phyloP scores from a whole-genome alignment of 2,888 invertebrate species.

The Andrena marginata region DNA sequence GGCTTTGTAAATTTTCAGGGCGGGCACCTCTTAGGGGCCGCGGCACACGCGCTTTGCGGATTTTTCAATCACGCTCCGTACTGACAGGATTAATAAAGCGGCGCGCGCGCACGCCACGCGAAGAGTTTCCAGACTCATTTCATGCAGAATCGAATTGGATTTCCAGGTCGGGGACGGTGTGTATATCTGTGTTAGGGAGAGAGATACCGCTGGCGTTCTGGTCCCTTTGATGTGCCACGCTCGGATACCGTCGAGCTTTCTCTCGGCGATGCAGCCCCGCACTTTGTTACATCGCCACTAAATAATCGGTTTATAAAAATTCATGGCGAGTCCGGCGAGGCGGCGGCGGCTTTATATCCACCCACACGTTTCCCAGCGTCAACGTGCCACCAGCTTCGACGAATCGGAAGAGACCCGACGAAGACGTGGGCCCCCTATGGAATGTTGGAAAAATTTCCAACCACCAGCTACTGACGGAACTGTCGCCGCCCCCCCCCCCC shows the following conservation, averaged over 20 bases:
- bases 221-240: conserved; percentile 82
- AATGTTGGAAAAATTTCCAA: no score
- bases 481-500: no score
- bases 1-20: conserved; percentile 67
- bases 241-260: conserved; percentile 55
- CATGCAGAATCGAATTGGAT: conserved; percentile 84
- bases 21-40: conserved; percentile 58
- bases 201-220: conserved; percentile 42
- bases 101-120: conserved; percentile 63
- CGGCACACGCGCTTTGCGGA: conserved; percentile 74
- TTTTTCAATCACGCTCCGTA: conserved; percentile 82
- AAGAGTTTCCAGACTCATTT: conserved; percentile 82
- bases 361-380: conserved; percentile 39
- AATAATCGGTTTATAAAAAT: conserved; percentile 84
- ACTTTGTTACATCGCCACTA: conserved; percentile 81
- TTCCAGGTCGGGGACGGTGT: conserved; percentile 76
- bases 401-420: conserved; percentile 13
- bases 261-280: conserved; percentile 53
- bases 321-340: conserved; percentile 76
- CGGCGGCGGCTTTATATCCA: conserved; percentile 68
- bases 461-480: no score
- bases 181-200: conserved; percentile 53
- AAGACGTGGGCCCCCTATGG: not conserved
- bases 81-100: conserved; percentile 83
- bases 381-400: conserved; percentile 7